These are phyloP conservation scores for Galeruca laticollis DNA, from an alignment of 2,888 invertebrate genomes.

Conservation along the genomic window DNA sequence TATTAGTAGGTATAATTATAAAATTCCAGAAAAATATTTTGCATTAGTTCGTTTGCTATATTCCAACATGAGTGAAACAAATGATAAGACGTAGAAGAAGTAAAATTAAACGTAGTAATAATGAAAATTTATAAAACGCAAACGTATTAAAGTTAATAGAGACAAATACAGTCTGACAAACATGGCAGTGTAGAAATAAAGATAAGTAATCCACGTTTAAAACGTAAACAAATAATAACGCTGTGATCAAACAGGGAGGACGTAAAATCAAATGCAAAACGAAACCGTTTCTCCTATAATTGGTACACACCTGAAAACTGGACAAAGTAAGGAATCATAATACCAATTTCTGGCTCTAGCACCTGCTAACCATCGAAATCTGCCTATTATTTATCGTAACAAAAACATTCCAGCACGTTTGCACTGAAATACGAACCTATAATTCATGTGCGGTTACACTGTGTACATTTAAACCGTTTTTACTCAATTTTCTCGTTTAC, in stretches of 20 bases:
- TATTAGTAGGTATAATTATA: neutral
- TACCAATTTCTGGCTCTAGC: constrained; percentile 19
- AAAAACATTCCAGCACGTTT: constrained; percentile 22
- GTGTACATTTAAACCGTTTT: neutral
- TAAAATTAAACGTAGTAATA: no score
- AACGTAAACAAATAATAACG: no score
- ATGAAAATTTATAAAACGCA: no score
- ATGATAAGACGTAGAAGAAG: constrained; percentile 1
- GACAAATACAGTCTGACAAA: no score
- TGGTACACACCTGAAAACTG: constrained; percentile 25
- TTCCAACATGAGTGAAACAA: neutral
- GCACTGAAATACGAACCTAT: constrained; percentile 6
- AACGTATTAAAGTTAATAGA: no score
- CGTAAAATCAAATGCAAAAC: no score
- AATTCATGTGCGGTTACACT: constrained; percentile 20
- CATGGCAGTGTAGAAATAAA: no score
- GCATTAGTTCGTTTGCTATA: neutral
- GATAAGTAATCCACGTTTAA: no score
- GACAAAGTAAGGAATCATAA: constrained; percentile 22
- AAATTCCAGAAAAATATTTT: neutral
- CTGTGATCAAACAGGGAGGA: no score
- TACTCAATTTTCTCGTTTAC: neutral
- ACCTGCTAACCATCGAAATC: constrained; percentile 20
- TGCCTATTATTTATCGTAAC: constrained; percentile 24
- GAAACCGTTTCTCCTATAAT: no score